A percentile compares a stretch with the other conserved stretches of the same genome.
Evolutionary conservation across 1,140 invertebrate genomes (phyloP).

Genomic region (Papilio machaon): DNA sequence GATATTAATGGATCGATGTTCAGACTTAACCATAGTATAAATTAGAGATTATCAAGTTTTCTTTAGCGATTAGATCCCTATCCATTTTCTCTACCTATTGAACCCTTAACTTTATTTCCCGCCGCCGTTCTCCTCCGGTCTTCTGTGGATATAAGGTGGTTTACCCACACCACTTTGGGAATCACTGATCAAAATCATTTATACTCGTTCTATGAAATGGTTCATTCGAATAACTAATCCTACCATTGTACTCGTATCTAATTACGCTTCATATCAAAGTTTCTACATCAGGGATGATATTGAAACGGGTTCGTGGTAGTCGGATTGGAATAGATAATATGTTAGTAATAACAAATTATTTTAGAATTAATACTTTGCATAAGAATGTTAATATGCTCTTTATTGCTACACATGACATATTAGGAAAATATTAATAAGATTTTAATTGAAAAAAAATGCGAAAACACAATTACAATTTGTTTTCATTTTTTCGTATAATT

Average conservation of each 20-base stretch:
- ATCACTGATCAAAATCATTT: not conserved
- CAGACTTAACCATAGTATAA: not conserved
- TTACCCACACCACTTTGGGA: not conserved
- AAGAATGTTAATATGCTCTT: not conserved
- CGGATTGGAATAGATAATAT: not conserved
- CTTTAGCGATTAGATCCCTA: not conserved
- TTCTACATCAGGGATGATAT: not conserved
- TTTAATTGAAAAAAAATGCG: no score
- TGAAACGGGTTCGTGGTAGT: not conserved
- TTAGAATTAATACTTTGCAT: not conserved
- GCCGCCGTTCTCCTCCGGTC: not conserved
- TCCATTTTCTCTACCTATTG: no score
- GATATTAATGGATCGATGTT: not conserved
- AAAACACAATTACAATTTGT: no score
- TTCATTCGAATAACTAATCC: not conserved
- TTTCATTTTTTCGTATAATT: no score
- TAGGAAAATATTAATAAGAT: no score
- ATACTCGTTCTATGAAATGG: not conserved
- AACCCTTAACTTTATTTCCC: no score
- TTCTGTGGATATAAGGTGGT: not conserved
- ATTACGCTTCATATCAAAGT: slow-evolving; percentile 16
- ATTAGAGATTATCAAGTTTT: not conserved
- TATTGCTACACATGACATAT: no score
- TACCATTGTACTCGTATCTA: not conserved
- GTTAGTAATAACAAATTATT: not conserved